Evolutionary conservation across 2,797 vertebrate species (phyloP).

Genomic region (Cyprinodon diabolis): DNA sequence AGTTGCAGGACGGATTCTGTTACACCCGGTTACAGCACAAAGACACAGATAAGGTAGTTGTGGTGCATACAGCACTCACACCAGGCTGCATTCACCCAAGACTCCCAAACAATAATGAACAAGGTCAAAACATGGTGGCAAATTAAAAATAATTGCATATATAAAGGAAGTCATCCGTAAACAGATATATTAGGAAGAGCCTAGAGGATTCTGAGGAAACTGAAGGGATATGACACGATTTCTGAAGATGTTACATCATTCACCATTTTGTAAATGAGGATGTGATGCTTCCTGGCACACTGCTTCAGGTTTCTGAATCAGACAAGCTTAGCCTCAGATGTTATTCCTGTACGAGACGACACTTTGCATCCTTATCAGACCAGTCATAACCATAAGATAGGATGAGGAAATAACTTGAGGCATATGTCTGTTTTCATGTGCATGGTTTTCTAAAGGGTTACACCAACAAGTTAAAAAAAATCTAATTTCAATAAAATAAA

Average conservation of each 20-base stretch:
- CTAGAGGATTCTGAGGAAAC: slow-evolving; percentile 29
- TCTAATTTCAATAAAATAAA: slow-evolving; percentile 26
- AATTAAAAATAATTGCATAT: slow-evolving; percentile 59
- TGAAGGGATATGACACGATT: slow-evolving; percentile 40
- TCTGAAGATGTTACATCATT: slow-evolving; percentile 59
- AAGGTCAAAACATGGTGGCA: slow-evolving; percentile 52
- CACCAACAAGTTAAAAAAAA: slow-evolving; percentile 21
- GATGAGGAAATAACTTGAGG: slow-evolving; percentile 13
- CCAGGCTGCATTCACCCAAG: slow-evolving; percentile 51
- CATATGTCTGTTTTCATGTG: slow-evolving; percentile 6
- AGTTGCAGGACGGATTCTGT: slow-evolving; percentile 70
- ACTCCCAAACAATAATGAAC: slow-evolving; percentile 42
- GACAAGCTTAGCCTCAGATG: slow-evolving; percentile 11
- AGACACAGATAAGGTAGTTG: slow-evolving; percentile 62
- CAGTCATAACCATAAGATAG: slow-evolving; percentile 8
- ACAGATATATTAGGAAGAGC: slow-evolving; percentile 31
- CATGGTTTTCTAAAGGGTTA: slow-evolving; percentile 19
- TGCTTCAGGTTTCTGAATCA: slow-evolving; percentile 41
- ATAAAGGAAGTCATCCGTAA: slow-evolving; percentile 24
- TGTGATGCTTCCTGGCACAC: slow-evolving; percentile 37
- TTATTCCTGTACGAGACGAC: slow-evolving; percentile 5
- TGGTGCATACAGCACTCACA: slow-evolving; percentile 48
- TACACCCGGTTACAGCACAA: slow-evolving; percentile 62
- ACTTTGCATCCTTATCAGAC: slow-evolving; percentile 24
- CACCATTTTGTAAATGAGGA: slow-evolving; percentile 60